phyloP scores from a whole-genome alignment of 1,140 invertebrate species.

The Cotesia chilonis region DNA sequence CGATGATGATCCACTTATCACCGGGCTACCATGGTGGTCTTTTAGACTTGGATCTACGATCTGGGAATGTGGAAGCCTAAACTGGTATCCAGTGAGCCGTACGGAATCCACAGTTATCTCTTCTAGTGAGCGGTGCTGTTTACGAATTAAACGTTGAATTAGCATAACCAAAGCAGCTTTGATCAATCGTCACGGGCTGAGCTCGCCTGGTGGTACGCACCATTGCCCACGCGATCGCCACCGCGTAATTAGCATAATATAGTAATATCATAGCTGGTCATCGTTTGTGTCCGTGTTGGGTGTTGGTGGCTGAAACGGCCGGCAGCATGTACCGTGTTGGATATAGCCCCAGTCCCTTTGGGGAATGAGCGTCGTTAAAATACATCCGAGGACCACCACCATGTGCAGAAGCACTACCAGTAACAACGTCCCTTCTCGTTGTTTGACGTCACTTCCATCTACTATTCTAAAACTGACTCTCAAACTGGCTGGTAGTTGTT shows the following conservation, averaged over 20 bases:
- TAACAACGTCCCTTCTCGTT: not conserved
- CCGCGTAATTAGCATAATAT: constrained; percentile 57
- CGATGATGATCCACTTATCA: constrained; percentile 25
- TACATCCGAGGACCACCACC: constrained; percentile 39
- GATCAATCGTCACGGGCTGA: constrained; percentile 56
- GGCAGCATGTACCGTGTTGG: constrained; percentile 38
- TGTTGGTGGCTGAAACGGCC: constrained; percentile 28
- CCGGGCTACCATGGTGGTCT: not conserved
- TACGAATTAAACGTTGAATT: constrained; percentile 46
- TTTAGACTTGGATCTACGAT: too few species aligned
- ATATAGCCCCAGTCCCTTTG: constrained; percentile 35
- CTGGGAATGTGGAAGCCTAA: not conserved
- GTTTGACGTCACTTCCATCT: not conserved
- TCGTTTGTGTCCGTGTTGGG: not conserved
- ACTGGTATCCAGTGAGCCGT: not conserved
- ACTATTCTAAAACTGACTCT: too few species aligned
- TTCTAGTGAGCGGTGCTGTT: constrained; percentile 29
- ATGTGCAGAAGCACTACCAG: constrained; percentile 30
- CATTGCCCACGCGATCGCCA: constrained; percentile 50
- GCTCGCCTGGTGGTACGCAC: constrained; percentile 52
- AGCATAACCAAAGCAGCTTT: constrained; percentile 59
- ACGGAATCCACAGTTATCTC: constrained; percentile 19
- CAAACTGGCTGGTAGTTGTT: not conserved
- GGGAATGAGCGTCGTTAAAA: constrained; percentile 41
- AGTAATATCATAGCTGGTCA: constrained; percentile 50